Percentiles rank a stretch among this genome's conserved stretches.
phyloP scores from a whole-genome alignment of 1,140 invertebrate species.

The Lethrus apterus region DNA sequence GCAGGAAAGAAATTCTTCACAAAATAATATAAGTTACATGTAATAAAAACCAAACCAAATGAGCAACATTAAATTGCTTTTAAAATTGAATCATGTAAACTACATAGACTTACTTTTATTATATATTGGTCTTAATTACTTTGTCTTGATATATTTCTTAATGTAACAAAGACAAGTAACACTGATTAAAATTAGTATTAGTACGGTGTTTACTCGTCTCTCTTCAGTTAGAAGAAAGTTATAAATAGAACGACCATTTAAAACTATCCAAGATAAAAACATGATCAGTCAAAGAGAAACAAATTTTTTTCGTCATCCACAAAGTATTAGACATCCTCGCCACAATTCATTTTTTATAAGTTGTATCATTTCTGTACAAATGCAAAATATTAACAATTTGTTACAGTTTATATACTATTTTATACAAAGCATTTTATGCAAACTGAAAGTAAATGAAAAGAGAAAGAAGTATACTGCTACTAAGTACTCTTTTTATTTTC shows the following conservation, averaged over 20 bases:
- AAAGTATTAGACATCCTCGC: no score
- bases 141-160: conserved; percentile 6
- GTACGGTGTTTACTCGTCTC: conserved; percentile 24
- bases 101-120: neutral
- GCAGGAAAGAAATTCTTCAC: conserved; percentile 1
- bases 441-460: no score
- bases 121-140: conserved; percentile 10
- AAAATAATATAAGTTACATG: conserved; percentile 1
- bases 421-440: no score
- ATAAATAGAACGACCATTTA: conserved; percentile 16
- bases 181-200: conserved; percentile 18
- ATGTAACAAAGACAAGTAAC: conserved; percentile 18
- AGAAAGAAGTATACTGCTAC: no score
- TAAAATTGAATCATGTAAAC: conserved; percentile 1
- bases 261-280: conserved; percentile 1
- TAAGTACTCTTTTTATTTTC: neutral
- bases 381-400: no score
- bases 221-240: conserved; percentile 15
- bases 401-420: no score
- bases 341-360: no score
- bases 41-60: neutral
- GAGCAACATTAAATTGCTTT: conserved; percentile 7
- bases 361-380: no score
- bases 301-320: no score
- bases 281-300: conserved; percentile 10